phyloP scores from a whole-genome alignment of 1,140 invertebrate genomes.

The Drosophila busckii region DNA sequence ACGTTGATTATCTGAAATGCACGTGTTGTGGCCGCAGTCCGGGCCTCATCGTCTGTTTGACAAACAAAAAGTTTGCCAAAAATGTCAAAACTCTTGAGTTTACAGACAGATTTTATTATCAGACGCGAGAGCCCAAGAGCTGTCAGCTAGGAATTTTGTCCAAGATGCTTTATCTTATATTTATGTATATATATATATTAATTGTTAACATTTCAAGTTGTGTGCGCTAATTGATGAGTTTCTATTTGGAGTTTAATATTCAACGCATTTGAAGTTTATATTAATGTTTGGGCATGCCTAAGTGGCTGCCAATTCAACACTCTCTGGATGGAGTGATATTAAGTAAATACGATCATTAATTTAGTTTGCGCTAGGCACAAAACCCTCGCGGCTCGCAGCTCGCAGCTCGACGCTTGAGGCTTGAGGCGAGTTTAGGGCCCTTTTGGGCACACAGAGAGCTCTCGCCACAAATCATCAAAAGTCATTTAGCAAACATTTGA shows the following conservation, averaged over 20 bases:
- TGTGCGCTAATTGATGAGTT: too few relatives aligned
- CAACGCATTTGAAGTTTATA: neutral
- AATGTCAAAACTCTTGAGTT: slow-evolving; percentile 41
- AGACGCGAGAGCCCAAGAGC: slow-evolving; percentile 20
- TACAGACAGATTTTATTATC: slow-evolving; percentile 56
- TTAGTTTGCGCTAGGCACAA: slow-evolving; percentile 48
- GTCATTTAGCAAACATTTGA: slow-evolving; percentile 77
- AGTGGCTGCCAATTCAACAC: slow-evolving; percentile 66
- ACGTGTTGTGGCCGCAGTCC: slow-evolving; percentile 41
- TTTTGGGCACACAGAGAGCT: slow-evolving; percentile 3
- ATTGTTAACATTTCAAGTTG: too few relatives aligned
- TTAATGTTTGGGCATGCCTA: slow-evolving; percentile 22
- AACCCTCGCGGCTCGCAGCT: slow-evolving; percentile 24
- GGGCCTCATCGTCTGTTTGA: slow-evolving; percentile 27
- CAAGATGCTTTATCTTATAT: too few relatives aligned
- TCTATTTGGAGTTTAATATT: too few relatives aligned
- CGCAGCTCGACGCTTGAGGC: too few relatives aligned
- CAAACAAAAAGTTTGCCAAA: slow-evolving; percentile 55
- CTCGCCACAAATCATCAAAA: slow-evolving; percentile 75
- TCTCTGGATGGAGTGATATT: slow-evolving; percentile 44
- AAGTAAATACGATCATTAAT: slow-evolving; percentile 76
- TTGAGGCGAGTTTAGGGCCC: too few relatives aligned
- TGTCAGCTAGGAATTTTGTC: slow-evolving; percentile 11
- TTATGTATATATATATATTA: too few relatives aligned
- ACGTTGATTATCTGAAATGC: slow-evolving; percentile 69